Conservation (phyloP, 53 echinoderm and acorn worm genomes). For the Temnopleurus reevesii region DNA sequence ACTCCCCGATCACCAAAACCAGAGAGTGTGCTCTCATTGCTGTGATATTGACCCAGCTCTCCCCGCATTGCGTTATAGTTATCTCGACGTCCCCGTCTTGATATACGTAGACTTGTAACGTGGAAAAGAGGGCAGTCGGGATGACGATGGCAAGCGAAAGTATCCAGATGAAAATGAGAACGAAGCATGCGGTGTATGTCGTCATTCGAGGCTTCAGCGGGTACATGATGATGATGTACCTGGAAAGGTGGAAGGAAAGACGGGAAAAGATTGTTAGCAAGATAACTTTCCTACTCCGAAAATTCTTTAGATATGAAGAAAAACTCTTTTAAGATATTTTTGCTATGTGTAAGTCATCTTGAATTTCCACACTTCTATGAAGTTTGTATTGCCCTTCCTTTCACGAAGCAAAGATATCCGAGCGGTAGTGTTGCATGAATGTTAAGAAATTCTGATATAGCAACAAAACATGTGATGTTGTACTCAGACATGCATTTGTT, state of each 20-base stretch:
- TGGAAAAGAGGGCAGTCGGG: constrained; percentile 74
- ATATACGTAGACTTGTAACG: constrained; percentile 41
- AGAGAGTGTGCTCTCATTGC: constrained; percentile 79
- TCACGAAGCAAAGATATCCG: too few species aligned
- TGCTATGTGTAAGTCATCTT: too few species aligned
- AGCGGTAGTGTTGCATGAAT: too few species aligned
- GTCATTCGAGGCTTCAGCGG: constrained; percentile 93
- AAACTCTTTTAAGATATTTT: too few species aligned
- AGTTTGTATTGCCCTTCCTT: too few species aligned
- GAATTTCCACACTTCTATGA: too few species aligned
- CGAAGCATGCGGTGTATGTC: constrained; percentile 72
- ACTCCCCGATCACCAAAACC: constrained; percentile 74
- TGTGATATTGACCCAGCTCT: constrained; percentile 58
- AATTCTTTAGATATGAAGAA: not conserved
- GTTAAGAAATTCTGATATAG: too few species aligned
- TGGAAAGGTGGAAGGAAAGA: not conserved
- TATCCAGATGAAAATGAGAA: constrained; percentile 80
- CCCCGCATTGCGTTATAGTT: constrained; percentile 10
- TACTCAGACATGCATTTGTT: too few species aligned
- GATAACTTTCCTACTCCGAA: not conserved
- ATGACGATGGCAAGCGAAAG: constrained; percentile 77
- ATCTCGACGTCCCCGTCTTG: constrained; percentile 43
- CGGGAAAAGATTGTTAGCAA: not conserved
- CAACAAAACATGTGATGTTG: too few species aligned
- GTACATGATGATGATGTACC: constrained; percentile 96